phyloP scores from a whole-genome alignment of 2,888 invertebrate species.

The Mimumesa dahlbomi region DNA sequence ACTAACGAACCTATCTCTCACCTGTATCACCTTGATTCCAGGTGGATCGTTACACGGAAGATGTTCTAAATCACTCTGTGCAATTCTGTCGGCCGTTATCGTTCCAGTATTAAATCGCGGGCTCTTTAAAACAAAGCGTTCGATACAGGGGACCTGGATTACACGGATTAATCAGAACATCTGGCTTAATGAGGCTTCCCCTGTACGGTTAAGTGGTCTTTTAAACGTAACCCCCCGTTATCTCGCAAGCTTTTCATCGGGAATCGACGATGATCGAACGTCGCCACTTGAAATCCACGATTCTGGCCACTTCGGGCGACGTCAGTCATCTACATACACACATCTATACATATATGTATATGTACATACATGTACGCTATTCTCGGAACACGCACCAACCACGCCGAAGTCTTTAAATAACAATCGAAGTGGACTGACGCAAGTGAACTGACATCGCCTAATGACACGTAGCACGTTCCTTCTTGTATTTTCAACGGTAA shows the following conservation, averaged over 20 bases:
- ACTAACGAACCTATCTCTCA: too few species aligned
- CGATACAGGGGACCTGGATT: neutral
- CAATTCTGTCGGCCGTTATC: too few species aligned
- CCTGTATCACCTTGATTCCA: too few species aligned
- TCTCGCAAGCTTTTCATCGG: neutral
- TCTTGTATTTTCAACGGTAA: too few species aligned
- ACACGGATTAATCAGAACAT: neutral
- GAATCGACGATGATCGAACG: slow-evolving; percentile 3
- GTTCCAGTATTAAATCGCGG: too few species aligned
- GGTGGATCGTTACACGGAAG: too few species aligned
- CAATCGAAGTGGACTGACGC: slow-evolving; percentile 54
- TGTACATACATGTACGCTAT: slow-evolving; percentile 44
- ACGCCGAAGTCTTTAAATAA: slow-evolving; percentile 58
- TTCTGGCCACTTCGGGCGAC: slow-evolving; percentile 11
- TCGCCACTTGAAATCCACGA: slow-evolving; percentile 4
- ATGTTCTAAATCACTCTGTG: too few species aligned
- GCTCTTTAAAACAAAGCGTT: too few species aligned
- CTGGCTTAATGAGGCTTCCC: too few species aligned
- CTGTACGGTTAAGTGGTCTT: neutral
- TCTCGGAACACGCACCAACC: slow-evolving; percentile 35
- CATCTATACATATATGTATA: too few species aligned
- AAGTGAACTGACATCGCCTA: slow-evolving; percentile 48
- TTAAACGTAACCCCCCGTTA: neutral
- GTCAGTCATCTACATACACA: too few species aligned
- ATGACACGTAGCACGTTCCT: slow-evolving; percentile 44